Base-by-base conservation (phyloP, 2,797 vertebrate species). In the Cyclopterus lumpus region DNA sequence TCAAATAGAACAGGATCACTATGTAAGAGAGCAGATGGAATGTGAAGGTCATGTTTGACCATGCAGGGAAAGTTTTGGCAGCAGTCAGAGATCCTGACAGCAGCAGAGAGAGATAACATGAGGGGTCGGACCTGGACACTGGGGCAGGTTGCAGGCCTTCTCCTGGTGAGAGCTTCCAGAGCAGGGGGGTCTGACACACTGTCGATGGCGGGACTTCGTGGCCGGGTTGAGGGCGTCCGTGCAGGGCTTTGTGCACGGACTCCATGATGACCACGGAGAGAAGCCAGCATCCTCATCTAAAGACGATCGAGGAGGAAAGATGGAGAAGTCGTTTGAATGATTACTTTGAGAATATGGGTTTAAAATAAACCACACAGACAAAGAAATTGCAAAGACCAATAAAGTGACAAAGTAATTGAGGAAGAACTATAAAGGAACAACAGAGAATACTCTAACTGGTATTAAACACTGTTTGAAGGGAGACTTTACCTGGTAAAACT, bases 61-160 rank as follows among this genome's bases (percentile, higher is more conserved):
- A 7, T 53, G 20, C 15, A 18, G 34, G 34, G 8, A 48, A 14
- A 42, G 28, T 24, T 34, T 18, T 11, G 12, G 15, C 10, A 34
- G 8, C n/a, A n/a, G n/a, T n/a, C n/a, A n/a, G n/a, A n/a, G n/a
- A n/a, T n/a, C n/a, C 18, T 14, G 24, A 61, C 5, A 67, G 16
- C 18, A 14, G 48, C 6, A 36, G 5, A 38, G 10, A 30, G 2
- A 48, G 24, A 44, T 8, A 24, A 2, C 30, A 14, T 61, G 26
- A 44, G 7, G 3, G 22, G 8, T 38, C 0, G 0, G 73, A 97
- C 97, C 96, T 84, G 92, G 54, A 82, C 97, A 97, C 51, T 96
- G 95, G 0, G 96, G 96, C 65, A 97, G 82, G 90, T 98, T 98
- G 87, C 97, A 98, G 3, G 93, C 90, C 16, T 83, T 94, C 74